phyloP scores from a whole-genome alignment of 2,797 vertebrate species.

The Nannoperca australis region DNA sequence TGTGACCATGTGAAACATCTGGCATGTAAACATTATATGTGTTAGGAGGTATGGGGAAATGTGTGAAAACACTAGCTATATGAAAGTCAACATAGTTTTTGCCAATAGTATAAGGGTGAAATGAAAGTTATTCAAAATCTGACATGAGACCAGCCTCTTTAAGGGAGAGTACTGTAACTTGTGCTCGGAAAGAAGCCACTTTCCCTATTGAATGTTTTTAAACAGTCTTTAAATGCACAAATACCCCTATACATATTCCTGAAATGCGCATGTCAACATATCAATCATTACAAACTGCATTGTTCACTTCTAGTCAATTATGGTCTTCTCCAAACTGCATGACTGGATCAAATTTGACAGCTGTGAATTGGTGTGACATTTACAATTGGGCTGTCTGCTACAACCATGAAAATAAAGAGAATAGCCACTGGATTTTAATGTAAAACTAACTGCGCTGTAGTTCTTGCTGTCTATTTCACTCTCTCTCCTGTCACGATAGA shows the following conservation, averaged over 20 bases:
- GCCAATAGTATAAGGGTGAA: background rate
- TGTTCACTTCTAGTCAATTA: slow-evolving; percentile 25
- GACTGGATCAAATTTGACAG: slow-evolving; percentile 23
- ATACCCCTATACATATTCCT: slow-evolving; percentile 16
- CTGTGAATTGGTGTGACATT: slow-evolving; percentile 40
- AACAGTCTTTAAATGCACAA: background rate
- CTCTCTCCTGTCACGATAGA: slow-evolving; percentile 16
- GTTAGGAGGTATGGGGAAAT: slow-evolving; percentile 9
- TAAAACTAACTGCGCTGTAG: slow-evolving; percentile 21
- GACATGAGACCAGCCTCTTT: background rate
- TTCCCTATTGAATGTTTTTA: background rate
- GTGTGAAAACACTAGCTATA: background rate
- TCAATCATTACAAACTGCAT: slow-evolving; percentile 21
- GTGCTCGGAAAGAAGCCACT: background rate
- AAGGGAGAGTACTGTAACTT: background rate
- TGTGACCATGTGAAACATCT: slow-evolving; percentile 70
- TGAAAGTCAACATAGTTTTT: background rate
- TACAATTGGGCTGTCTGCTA: slow-evolving; percentile 1
- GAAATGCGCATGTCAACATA: slow-evolving; percentile 14
- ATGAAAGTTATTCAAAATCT: background rate
- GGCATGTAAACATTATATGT: slow-evolving; percentile 42
- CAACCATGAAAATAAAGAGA: slow-evolving; percentile 37
- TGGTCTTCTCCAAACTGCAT: slow-evolving; percentile 6
- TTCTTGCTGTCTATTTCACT: slow-evolving; percentile 29
- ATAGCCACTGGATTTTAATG: slow-evolving; percentile 24